These are phyloP conservation scores for Epicampocera succincta DNA, from an alignment of 2,888 invertebrate species.

Conservation along the genomic window DNA sequence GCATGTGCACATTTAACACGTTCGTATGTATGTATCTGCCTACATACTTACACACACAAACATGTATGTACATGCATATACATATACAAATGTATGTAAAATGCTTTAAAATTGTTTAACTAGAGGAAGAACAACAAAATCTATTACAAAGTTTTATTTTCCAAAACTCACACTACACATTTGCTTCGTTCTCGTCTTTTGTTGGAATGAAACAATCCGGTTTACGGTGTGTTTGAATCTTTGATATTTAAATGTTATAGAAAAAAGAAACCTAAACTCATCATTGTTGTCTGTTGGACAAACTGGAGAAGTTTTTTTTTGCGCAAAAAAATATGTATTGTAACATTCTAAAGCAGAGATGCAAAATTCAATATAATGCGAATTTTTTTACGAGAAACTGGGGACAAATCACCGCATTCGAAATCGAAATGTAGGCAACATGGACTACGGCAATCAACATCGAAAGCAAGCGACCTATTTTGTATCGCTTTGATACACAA, in stretches of 20 bases:
- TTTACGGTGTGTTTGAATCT: slow-evolving; percentile 57
- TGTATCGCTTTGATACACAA: too few species aligned
- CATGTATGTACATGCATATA: neutral
- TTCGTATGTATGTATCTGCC: too few species aligned
- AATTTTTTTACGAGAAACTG: too few species aligned
- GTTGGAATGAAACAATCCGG: slow-evolving; percentile 60
- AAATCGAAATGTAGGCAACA: too few species aligned
- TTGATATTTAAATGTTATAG: slow-evolving; percentile 61
- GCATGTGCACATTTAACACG: too few species aligned
- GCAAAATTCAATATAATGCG: too few species aligned
- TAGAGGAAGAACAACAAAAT: neutral
- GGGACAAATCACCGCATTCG: too few species aligned
- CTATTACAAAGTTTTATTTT: slow-evolving; percentile 51
- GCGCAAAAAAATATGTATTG: neutral
- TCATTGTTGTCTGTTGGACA: slow-evolving; percentile 13
- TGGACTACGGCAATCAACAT: too few species aligned
- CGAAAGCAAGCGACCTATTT: too few species aligned
- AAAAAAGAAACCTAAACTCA: slow-evolving; percentile 34
- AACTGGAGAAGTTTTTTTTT: slow-evolving; percentile 17
- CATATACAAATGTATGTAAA: neutral
- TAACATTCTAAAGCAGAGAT: neutral
- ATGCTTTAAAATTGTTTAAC: neutral
- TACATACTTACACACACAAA: too few species aligned
- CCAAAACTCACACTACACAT: slow-evolving; percentile 34
- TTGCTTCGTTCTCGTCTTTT: slow-evolving; percentile 59